Conservation (phyloP, 2,888 invertebrate species). For the Argyresthia goedartella region DNA sequence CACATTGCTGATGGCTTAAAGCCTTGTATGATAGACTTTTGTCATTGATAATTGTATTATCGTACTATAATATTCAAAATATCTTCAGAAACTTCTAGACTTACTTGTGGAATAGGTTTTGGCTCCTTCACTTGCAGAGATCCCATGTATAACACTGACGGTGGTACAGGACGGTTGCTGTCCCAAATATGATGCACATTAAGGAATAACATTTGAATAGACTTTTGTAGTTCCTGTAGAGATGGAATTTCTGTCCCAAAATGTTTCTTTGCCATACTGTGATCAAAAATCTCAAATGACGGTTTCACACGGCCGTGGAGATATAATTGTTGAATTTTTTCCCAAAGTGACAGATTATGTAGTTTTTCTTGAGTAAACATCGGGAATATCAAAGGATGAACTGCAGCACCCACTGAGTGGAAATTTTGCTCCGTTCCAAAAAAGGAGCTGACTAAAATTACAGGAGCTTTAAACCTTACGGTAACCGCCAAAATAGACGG, state of each 20-base stretch:
- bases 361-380: background rate
- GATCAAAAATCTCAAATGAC: too few species aligned
- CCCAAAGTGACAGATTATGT: background rate
- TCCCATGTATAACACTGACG: constrained; percentile 4
- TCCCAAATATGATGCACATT: constrained; percentile 8
- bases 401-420: background rate
- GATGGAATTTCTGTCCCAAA: background rate
- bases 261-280: background rate
- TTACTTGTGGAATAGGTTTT: constrained; percentile 1
- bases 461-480: constrained; percentile 1
- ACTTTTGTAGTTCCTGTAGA: background rate
- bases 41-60: too few species aligned
- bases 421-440: background rate
- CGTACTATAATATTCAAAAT: too few species aligned
- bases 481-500: background rate
- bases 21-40: too few species aligned
- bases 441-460: constrained; percentile 4
- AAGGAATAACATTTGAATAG: constrained; percentile 4
- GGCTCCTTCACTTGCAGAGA: constrained; percentile 2
- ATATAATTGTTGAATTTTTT: background rate
- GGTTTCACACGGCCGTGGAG: too few species aligned
- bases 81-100: too few species aligned
- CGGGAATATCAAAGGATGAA: constrained; percentile 1
- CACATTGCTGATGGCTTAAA: too few species aligned
- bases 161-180: constrained; percentile 5